Evolutionary conservation across 2,113 vertebrate genomes (phyloP), one percentile per base, ranked within the genome.

Genomic region (Paraplagusia blochii): DNA sequence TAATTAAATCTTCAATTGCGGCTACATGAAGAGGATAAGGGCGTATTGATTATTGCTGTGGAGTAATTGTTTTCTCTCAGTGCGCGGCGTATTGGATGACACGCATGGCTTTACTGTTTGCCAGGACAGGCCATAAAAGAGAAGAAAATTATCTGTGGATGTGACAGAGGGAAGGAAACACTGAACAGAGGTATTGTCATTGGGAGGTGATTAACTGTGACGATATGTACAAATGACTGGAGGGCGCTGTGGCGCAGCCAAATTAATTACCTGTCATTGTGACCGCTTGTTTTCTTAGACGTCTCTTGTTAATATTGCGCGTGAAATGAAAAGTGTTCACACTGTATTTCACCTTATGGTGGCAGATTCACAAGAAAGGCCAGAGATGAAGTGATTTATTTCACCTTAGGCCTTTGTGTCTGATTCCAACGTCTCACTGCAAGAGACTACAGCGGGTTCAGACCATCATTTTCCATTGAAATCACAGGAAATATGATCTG

Each of bases 251-350:
- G 72, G 77, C 75, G 53, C n/a, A 63, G 77, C 56, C 64, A 80
- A 83, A 90, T 90, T 80, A 88, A 90, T 90, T 79, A 84, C 83
- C 83, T 88, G 89, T 81, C 88, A 81, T 45, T 72, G 68, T 87
- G 86, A 84, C 69, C 58, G 78, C 84, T 82, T 74, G 80, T 82
- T 88, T 80, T 61, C 82, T 66, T 82, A 84, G 69, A 80, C 64
- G 44, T 66, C 53, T 76, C 54, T 47, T 79, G 60, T 65, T 64
- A 50, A 84, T 84, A 55, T 58, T 35, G 60, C 39, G 42, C 13
- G 40, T 19, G 36, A 18, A 38, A 22, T 12, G 54, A 68, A 62
- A 57, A 34, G n/a, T 55, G 39, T 15, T 35, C 15, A 33, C 46
- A 0, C 44, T 63, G 68, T 46, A 29, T 64, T 55, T 52, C 48